phyloP scores from a whole-genome alignment of 2,113 vertebrate genomes.

The Uria lomvia region DNA sequence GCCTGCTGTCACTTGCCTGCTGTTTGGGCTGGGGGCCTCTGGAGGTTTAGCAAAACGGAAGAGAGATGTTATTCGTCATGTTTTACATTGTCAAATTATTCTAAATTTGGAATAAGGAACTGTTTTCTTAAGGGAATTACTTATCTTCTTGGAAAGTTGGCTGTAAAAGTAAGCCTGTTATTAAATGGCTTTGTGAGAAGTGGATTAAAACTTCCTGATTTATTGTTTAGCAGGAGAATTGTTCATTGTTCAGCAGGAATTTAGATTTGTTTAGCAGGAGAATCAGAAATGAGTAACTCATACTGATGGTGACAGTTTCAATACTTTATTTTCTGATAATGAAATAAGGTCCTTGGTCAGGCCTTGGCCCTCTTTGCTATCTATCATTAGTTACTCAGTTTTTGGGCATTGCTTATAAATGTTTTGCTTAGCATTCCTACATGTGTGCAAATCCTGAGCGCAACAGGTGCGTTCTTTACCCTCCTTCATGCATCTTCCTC shows the following conservation, averaged over 20 bases:
- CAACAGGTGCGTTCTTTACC: not conserved
- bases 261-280: constrained; percentile 35
- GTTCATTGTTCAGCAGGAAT: constrained; percentile 35
- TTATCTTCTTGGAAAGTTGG: constrained; percentile 52
- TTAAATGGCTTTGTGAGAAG: constrained; percentile 34
- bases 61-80: constrained; percentile 11
- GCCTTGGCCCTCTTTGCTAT: not conserved
- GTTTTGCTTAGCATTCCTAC: not conserved
- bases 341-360: not conserved
- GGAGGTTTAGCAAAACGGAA: not conserved
- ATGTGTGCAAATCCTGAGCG: not conserved
- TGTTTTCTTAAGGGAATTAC: constrained; percentile 45
- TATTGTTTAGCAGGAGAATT: constrained; percentile 44
- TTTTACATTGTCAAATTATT: constrained; percentile 26
- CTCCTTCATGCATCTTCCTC: not conserved
- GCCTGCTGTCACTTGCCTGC: not conserved
- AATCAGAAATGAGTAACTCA: constrained; percentile 32
- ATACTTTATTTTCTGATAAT: constrained; percentile 22
- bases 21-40: not conserved
- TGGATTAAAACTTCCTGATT: constrained; percentile 52
- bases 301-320: constrained; percentile 16
- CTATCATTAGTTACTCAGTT: not conserved
- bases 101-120: constrained; percentile 28
- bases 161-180: constrained; percentile 19
- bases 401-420: not conserved